phyloP scores from a whole-genome alignment of 2,888 invertebrate genomes.

The Megalurothrips usitatus region DNA sequence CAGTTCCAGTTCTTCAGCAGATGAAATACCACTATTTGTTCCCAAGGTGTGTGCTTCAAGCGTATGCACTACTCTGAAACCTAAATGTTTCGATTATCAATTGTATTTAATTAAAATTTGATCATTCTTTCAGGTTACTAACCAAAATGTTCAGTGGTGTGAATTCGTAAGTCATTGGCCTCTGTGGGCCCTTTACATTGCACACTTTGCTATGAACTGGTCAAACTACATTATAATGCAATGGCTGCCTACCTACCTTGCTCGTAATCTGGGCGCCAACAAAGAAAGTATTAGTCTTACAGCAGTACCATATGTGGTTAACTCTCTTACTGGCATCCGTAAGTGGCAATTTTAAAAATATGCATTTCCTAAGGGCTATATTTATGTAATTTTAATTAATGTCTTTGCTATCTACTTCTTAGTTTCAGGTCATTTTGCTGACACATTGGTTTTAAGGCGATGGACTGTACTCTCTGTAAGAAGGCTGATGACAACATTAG shows the following conservation, averaged over 20 bases:
- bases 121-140: constrained; percentile 48
- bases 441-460: constrained; percentile 57
- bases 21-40: constrained; percentile 55
- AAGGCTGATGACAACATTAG: constrained; percentile 66
- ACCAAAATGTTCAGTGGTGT: constrained; percentile 57
- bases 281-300: constrained; percentile 66
- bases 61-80: background rate
- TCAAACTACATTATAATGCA: constrained; percentile 75
- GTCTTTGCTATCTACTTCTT: constrained; percentile 31
- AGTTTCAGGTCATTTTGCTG: constrained; percentile 69
- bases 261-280: constrained; percentile 60
- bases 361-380: background rate
- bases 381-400: constrained; percentile 26
- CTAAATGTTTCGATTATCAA: too few relatives aligned
- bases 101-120: too few relatives aligned
- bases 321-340: constrained; percentile 66
- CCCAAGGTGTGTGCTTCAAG: constrained; percentile 54
- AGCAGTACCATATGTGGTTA: constrained; percentile 68
- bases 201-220: constrained; percentile 78
- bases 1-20: constrained; percentile 47
- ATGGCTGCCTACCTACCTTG: constrained; percentile 70
- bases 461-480: constrained; percentile 65
- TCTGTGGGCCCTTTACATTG: constrained; percentile 67
- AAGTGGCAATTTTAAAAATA: constrained; percentile 41
- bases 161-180: constrained; percentile 65